Percentiles rank a stretch among this genome's conserved stretches.
These are phyloP conservation scores for Cyanoderma ruficeps DNA, from an alignment of 2,113 vertebrate species.

Conservation along the genomic window DNA sequence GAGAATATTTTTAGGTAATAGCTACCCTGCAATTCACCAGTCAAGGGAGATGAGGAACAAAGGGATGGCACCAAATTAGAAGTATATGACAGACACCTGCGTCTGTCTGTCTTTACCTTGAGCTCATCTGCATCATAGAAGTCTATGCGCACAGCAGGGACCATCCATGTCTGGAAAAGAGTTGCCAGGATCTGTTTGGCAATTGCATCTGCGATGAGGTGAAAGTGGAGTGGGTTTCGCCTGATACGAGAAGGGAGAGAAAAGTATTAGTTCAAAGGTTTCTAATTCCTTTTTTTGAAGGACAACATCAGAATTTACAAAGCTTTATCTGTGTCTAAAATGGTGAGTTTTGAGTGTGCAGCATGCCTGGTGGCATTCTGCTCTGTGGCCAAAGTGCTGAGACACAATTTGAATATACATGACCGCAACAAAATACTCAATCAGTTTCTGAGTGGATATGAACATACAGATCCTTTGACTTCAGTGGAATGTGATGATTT, in stretches of 20 bases:
- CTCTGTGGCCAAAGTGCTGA: not conserved
- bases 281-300: not conserved
- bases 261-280: not conserved
- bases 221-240: conserved; percentile 96
- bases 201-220: conserved; percentile 95
- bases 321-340: not conserved
- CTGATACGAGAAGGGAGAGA: conserved; percentile 68
- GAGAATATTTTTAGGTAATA: not conserved
- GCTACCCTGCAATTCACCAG: not conserved
- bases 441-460: not conserved
- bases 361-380: not conserved
- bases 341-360: not conserved
- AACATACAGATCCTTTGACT: not conserved
- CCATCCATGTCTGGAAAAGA: conserved; percentile 98
- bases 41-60: not conserved
- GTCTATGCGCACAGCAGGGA: conserved; percentile 92
- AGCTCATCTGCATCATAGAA: conserved; percentile 98
- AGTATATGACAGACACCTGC: not conserved
- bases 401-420: not conserved
- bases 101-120: conserved; percentile 79
- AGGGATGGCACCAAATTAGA: not conserved
- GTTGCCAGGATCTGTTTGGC: conserved; percentile 94
- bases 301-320: not conserved
- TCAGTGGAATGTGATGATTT: not conserved
- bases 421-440: not conserved